These are phyloP conservation scores for Trinectes maculatus DNA, from an alignment of 2,113 vertebrate species.

Conservation along the genomic window DNA sequence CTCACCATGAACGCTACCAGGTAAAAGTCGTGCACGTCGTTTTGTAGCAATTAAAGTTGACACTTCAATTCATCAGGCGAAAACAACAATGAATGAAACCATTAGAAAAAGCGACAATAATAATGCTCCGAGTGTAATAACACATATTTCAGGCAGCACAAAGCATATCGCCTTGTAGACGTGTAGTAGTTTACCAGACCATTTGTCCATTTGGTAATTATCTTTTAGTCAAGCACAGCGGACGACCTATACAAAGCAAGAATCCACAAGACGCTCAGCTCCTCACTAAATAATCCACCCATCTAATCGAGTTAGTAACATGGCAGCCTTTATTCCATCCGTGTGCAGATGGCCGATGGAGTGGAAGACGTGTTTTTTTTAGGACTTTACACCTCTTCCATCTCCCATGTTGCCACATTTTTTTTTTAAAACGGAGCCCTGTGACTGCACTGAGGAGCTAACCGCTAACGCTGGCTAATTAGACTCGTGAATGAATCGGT, in stretches of 20 bases:
- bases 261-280: conserved; percentile 28
- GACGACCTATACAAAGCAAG: conserved; percentile 29
- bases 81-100: conserved; percentile 41
- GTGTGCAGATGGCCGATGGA: conserved; percentile 37
- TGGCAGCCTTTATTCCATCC: conserved; percentile 42
- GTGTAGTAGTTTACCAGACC: conserved; percentile 40
- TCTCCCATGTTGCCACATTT: conserved; percentile 32
- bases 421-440: conserved; percentile 38
- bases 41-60: conserved; percentile 28
- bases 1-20: conserved; percentile 10
- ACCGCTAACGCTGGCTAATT: conserved; percentile 56
- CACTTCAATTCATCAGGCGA: conserved; percentile 17
- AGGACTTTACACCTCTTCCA: conserved; percentile 34
- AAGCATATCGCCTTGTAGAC: conserved; percentile 42
- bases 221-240: conserved; percentile 48
- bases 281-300: conserved; percentile 58
- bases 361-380: conserved; percentile 32
- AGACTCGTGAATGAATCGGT: conserved; percentile 45
- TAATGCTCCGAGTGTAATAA: conserved; percentile 44
- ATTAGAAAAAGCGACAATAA: conserved; percentile 40
- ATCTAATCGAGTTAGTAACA: conserved; percentile 52
- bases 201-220: conserved; percentile 65
- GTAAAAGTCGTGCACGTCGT: conserved; percentile 20
- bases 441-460: conserved; percentile 31
- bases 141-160: conserved; percentile 20